Conservation (phyloP, 2,888 invertebrate species). For the Catocala sponsa region DNA sequence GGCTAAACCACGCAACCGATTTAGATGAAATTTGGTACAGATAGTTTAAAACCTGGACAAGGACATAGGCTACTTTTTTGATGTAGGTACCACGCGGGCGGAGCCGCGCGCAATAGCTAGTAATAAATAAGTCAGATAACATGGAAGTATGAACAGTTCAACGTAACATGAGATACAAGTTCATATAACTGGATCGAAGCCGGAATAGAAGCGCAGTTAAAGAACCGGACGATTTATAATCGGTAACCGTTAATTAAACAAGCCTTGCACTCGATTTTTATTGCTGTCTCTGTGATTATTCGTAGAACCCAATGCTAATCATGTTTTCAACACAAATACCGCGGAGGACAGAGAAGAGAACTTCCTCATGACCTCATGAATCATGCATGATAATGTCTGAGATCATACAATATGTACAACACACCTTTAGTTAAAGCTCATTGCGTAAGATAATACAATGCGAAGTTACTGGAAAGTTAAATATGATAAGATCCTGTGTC, state of each 20-base stretch:
- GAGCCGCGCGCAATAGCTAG: too few species aligned
- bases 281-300: not conserved
- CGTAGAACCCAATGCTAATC: not conserved
- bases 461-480: not conserved
- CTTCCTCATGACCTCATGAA: too few species aligned
- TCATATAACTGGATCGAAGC: conserved; percentile 4
- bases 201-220: conserved; percentile 1
- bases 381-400: too few species aligned
- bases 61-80: too few species aligned
- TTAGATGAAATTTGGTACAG: too few species aligned
- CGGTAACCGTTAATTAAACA: conserved; percentile 18
- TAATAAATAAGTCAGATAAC: not conserved
- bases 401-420: too few species aligned
- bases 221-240: conserved; percentile 14
- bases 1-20: too few species aligned
- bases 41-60: too few species aligned
- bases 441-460: not conserved
- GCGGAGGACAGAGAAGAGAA: not conserved
- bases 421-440: too few species aligned
- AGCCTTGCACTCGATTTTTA: not conserved
- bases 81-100: too few species aligned
- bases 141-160: not conserved
- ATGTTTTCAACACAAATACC: not conserved
- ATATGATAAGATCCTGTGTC: not conserved
- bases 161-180: conserved; percentile 1